A percentile compares a stretch with the other conserved stretches of the same genome.
Conservation (phyloP, 1,140 invertebrate genomes). For the Pogonognathellus flavescens region DNA sequence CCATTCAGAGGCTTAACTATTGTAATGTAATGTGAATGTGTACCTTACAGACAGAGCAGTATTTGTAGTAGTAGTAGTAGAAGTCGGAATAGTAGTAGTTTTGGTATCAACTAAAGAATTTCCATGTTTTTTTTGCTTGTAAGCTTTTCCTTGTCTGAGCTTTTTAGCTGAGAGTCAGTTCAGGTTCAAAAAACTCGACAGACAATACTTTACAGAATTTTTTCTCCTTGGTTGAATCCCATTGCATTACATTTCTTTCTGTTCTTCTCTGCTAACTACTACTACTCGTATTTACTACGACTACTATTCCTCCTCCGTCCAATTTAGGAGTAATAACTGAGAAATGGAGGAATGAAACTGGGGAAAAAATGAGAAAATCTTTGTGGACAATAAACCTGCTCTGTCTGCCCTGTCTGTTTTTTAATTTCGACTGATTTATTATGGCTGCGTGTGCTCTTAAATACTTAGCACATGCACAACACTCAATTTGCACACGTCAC, state of each 20-base stretch:
- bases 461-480: constrained; percentile 46
- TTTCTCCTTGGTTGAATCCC: constrained; percentile 11
- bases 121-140: background rate
- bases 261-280: background rate
- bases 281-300: background rate
- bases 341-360: background rate
- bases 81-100: too few relatives aligned
- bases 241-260: background rate
- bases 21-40: background rate
- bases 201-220: constrained; percentile 6
- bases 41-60: background rate
- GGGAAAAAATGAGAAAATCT: constrained; percentile 7
- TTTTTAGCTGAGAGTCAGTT: background rate
- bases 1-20: constrained; percentile 27
- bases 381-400: constrained; percentile 5
- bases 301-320: background rate
- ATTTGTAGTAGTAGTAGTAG: background rate
- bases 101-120: background rate
- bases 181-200: constrained; percentile 9
- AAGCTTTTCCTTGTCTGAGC: background rate
- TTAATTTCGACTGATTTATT: constrained; percentile 49
- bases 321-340: background rate
- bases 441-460: constrained; percentile 39
- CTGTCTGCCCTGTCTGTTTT: constrained; percentile 17
- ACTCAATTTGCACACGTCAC: constrained; percentile 33